Conservation (phyloP, 2,113 vertebrate species). For the Centropus unirufus region DNA sequence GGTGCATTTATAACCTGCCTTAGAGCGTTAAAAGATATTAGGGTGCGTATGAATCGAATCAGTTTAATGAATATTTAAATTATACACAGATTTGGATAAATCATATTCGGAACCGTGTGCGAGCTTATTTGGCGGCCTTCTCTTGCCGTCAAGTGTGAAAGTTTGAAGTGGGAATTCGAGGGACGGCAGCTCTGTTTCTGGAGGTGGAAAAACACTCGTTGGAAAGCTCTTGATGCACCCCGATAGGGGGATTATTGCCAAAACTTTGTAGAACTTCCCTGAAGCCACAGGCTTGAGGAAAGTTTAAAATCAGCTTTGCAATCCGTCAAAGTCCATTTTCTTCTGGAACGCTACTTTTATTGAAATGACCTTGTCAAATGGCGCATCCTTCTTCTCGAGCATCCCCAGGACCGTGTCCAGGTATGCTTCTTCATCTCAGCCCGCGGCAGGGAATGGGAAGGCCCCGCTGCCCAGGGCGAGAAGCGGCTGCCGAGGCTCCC, state of each 20-base stretch:
- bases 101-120: constrained; percentile 57
- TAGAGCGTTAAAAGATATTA: constrained; percentile 75
- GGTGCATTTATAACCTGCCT: constrained; percentile 80
- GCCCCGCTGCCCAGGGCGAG: background rate
- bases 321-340: constrained; percentile 46
- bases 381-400: background rate
- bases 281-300: constrained; percentile 38
- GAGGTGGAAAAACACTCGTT: background rate
- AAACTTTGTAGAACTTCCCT: constrained; percentile 31
- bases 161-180: background rate
- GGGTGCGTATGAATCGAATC: constrained; percentile 71
- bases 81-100: constrained; percentile 76
- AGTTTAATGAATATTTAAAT: constrained; percentile 80
- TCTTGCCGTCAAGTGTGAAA: background rate
- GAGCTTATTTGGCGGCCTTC: constrained; percentile 33
- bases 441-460: constrained; percentile 33
- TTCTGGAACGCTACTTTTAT: constrained; percentile 40
- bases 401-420: constrained; percentile 25
- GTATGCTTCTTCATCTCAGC: constrained; percentile 43
- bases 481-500: background rate
- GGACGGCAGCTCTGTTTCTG: background rate
- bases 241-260: background rate
- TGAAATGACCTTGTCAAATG: constrained; percentile 60
- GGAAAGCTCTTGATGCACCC: background rate
- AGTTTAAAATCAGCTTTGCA: constrained; percentile 45